Base-by-base conservation (phyloP, 2,113 vertebrate species). In the Phyllostomus discolor region DNA sequence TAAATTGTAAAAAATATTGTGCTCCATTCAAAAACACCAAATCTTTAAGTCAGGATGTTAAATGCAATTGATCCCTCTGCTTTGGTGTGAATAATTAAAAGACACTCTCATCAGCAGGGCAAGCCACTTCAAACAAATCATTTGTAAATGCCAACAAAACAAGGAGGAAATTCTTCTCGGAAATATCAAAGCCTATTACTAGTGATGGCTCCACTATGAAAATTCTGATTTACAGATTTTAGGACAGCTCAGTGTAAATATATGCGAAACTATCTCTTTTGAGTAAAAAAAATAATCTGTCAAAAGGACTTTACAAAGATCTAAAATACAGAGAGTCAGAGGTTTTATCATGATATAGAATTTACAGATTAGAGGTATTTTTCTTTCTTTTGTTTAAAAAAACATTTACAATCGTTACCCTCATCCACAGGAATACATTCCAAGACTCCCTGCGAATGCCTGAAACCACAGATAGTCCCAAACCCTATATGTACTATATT, bases 31-130 rank as follows among this genome's bases (percentile, higher is more conserved):
- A 52, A 66, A 91, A 54, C 8, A 78, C 69, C 6, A 54, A 28
- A 14, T 88, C 41, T 69, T 33, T 50, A 70, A 48, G 67, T 94
- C 54, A 85, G 35, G 41, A 69, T 94, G 31, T 85, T 95, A 93
- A 91, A 87, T 62, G 38, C 88, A 96, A 96, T 66, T 86, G 91
- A 97, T 97, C 66, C 76, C 46, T 92, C 38, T 96, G 46, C 62
- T 91, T 87, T 64, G 20, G 38, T 85, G 46, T 89, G 87, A 95
- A 95, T 94, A 93, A 96, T 95, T 67, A 85, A 48, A 90, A 92
- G 43, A 95, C 17, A 54, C 10, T 50, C 48, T 90, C 67, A 79
- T 95, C 88, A 95, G 66, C n/a, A 85, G 91, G 48, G 59, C 70
- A 90, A 88, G 70, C 15, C 38, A 75, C 75, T 50, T 38, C 67